A percentile compares a stretch with the other conserved stretches of the same genome.
Evolutionary conservation across 1,140 invertebrate species (phyloP).

Genomic region (Ridgeia piscesae): DNA sequence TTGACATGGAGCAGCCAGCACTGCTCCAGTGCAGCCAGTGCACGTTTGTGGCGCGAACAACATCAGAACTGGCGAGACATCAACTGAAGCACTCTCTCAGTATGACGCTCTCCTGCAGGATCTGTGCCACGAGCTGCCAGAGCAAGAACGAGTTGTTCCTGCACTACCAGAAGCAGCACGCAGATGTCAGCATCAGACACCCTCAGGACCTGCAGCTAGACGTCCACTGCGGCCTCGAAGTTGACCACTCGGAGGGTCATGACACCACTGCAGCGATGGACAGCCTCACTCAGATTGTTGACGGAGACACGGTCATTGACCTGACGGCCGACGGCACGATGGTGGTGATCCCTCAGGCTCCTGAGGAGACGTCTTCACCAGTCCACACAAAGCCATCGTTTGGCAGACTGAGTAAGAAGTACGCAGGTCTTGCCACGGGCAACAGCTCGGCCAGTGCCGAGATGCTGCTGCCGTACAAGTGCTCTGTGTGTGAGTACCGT

Average conservation of each 20-base stretch:
- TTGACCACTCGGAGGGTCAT: background rate
- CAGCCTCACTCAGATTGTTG: background rate
- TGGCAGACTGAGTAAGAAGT: background rate
- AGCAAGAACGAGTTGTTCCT: constrained; percentile 4
- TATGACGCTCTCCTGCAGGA: background rate
- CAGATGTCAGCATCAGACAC: background rate
- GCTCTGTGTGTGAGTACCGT: constrained; percentile 52
- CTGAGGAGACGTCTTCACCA: constrained; percentile 24
- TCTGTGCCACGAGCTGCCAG: background rate
- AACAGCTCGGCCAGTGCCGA: background rate
- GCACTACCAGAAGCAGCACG: constrained; percentile 12
- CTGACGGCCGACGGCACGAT: constrained; percentile 22
- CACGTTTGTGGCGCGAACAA: constrained; percentile 23
- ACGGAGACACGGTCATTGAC: constrained; percentile 10
- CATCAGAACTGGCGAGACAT: constrained; percentile 26
- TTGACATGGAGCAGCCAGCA: constrained; percentile 2
- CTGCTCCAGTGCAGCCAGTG: constrained; percentile 23
- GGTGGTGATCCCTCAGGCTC: constrained; percentile 31
- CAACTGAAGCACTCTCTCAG: constrained; percentile 22
- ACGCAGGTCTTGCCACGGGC: background rate
- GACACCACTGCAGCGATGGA: background rate
- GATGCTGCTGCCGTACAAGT: constrained; percentile 50
- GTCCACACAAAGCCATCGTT: background rate
- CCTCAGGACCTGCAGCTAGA: background rate
- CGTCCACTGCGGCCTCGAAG: background rate